These are phyloP conservation scores for Paragorgia papillata DNA, from an alignment of 92 coral and sea anemone genomes.

Conservation along the genomic window DNA sequence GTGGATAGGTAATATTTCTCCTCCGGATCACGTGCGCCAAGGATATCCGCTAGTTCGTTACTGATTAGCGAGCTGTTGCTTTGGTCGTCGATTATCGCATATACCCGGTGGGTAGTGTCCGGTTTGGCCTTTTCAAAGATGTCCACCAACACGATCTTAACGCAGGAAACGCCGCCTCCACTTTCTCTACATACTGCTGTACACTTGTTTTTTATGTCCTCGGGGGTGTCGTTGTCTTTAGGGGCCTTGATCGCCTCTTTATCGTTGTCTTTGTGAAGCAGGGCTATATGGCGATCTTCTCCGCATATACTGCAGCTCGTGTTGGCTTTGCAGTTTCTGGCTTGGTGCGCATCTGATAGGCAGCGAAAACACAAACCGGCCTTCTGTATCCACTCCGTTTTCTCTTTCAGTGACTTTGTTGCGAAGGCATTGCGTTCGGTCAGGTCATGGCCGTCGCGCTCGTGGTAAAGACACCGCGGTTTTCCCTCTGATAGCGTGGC, in stretches of 20 bases:
- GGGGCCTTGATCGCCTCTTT: too few relatives aligned
- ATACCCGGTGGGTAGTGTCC: slow-evolving; percentile 8
- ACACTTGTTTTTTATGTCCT: slow-evolving; percentile 31
- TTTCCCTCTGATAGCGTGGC: neutral
- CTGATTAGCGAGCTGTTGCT: slow-evolving; percentile 43
- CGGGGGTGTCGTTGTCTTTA: slow-evolving; percentile 2
- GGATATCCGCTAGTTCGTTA: slow-evolving; percentile 45
- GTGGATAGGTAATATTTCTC: slow-evolving; percentile 54
- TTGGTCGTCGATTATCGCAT: slow-evolving; percentile 50
- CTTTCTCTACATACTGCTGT: slow-evolving; percentile 37
- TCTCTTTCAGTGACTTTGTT: slow-evolving; percentile 57
- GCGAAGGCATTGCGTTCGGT: slow-evolving; percentile 55
- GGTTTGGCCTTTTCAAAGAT: slow-evolving; percentile 10
- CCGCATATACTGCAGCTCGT: slow-evolving; percentile 58
- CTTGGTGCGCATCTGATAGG: slow-evolving; percentile 47
- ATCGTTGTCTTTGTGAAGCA: slow-evolving; percentile 59
- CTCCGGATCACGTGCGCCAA: slow-evolving; percentile 40
- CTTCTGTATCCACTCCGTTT: slow-evolving; percentile 54
- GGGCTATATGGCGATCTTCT: slow-evolving; percentile 50
- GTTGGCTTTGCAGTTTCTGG: slow-evolving; percentile 51
- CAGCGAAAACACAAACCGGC: slow-evolving; percentile 67
- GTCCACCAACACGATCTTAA: slow-evolving; percentile 49
- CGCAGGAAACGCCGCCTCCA: slow-evolving; percentile 47
- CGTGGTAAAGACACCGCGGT: slow-evolving; percentile 53
- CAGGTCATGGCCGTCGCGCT: slow-evolving; percentile 59